Evolutionary conservation across 2,797 vertebrate species (phyloP).

Genomic region (Phataginus tetradactyla): DNA sequence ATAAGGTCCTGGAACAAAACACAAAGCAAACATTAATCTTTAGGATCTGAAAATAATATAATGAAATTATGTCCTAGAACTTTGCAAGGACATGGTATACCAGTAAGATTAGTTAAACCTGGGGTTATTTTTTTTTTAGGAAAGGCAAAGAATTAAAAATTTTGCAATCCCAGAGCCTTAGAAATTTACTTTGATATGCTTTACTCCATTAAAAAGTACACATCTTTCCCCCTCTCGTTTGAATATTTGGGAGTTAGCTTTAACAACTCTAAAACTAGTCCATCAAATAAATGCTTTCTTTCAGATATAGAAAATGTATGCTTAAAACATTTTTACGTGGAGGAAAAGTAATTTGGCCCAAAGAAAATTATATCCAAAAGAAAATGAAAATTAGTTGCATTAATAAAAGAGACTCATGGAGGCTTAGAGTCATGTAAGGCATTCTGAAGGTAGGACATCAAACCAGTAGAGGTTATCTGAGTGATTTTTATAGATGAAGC

Average conservation of each 20-base stretch:
- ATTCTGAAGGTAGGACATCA: not conserved
- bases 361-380: conserved; percentile 5
- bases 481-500: not conserved
- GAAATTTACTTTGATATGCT: not conserved
- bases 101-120: not conserved
- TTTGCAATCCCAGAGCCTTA: not conserved
- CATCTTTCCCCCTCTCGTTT: not conserved
- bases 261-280: not conserved
- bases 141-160: conserved; percentile 19
- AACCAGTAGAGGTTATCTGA: not conserved
- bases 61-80: not conserved
- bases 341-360: not conserved
- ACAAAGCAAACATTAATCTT: conserved; percentile 12
- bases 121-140: not conserved
- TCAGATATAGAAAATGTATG: not conserved
- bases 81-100: not conserved
- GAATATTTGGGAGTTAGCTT: not conserved
- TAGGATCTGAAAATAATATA: conserved; percentile 40
- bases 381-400: not conserved
- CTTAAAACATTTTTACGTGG: conserved; percentile 19
- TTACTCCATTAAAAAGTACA: not conserved
- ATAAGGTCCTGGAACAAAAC: conserved; percentile 36
- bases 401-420: not conserved
- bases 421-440: too few species aligned
- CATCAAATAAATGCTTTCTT: not conserved